phyloP scores from a whole-genome alignment of 2,797 vertebrate genomes.

The Myripristis jacobus region DNA sequence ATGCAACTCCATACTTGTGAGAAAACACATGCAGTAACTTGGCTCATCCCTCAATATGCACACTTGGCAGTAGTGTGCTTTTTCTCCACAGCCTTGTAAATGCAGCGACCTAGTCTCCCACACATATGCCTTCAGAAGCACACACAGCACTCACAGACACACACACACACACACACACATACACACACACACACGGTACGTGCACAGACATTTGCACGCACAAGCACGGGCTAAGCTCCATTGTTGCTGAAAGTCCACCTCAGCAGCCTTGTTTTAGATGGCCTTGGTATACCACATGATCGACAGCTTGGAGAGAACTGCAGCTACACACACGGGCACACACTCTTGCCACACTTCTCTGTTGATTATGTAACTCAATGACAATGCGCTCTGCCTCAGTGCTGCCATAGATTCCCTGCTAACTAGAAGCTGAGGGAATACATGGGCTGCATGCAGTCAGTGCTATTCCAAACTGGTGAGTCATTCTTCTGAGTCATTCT shows the following conservation, averaged over 20 bases:
- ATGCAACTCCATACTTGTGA: constrained; percentile 65
- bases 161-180: constrained; percentile 15
- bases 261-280: constrained; percentile 73
- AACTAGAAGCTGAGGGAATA: constrained; percentile 78
- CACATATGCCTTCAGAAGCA: constrained; percentile 29
- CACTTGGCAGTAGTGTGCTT: constrained; percentile 48
- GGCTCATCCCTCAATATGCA: constrained; percentile 59
- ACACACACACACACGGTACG: neutral
- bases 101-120: constrained; percentile 40
- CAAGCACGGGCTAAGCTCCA: constrained; percentile 47
- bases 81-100: constrained; percentile 47
- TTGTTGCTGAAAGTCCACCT: constrained; percentile 76
- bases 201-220: constrained; percentile 3
- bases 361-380: constrained; percentile 82
- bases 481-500: constrained; percentile 76
- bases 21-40: constrained; percentile 63
- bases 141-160: constrained; percentile 13
- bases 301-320: constrained; percentile 71
- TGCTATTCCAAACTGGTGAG: constrained; percentile 75
- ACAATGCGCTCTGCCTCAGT: constrained; percentile 77
- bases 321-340: constrained; percentile 45
- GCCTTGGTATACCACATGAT: constrained; percentile 74
- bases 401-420: constrained; percentile 78
- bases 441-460: constrained; percentile 72
- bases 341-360: constrained; percentile 56